These are phyloP conservation scores for Dasyprocta punctata DNA, from an alignment of 2,113 vertebrate species.

Conservation along the genomic window DNA sequence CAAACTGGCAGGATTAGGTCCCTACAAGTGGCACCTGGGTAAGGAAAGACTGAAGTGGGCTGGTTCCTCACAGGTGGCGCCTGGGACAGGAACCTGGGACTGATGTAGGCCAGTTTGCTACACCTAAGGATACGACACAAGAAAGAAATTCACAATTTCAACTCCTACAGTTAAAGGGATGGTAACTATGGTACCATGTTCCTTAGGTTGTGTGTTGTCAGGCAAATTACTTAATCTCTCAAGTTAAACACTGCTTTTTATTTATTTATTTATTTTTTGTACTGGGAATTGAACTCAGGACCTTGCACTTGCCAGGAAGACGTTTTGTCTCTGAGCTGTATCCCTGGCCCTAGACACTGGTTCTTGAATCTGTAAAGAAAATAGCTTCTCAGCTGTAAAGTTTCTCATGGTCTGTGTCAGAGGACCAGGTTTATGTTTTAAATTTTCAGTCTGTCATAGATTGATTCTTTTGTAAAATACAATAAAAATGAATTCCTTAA, in stretches of 20 bases:
- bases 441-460: background rate
- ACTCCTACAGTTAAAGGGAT: background rate
- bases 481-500: slow-evolving; percentile 40
- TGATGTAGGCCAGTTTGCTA: background rate
- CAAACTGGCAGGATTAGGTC: background rate
- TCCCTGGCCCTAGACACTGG: background rate
- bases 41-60: background rate
- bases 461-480: slow-evolving; percentile 2
- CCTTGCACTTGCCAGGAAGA: too few species aligned
- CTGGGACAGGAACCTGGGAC: background rate
- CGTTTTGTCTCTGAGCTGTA: too few species aligned
- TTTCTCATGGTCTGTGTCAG: background rate
- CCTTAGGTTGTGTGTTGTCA: background rate
- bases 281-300: too few species aligned
- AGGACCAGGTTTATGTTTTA: background rate
- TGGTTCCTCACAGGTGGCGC: background rate
- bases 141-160: background rate
- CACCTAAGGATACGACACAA: background rate
- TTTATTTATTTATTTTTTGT: too few species aligned
- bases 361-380: background rate
- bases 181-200: background rate
- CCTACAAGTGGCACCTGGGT: background rate
- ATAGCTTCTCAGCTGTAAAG: background rate
- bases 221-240: background rate
- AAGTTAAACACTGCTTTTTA: slow-evolving; percentile 17